A percentile compares a stretch with the other conserved stretches of the same genome.
Evolutionary conservation across 2,888 invertebrate genomes (phyloP).

Genomic region (Chrysodeixis includens): DNA sequence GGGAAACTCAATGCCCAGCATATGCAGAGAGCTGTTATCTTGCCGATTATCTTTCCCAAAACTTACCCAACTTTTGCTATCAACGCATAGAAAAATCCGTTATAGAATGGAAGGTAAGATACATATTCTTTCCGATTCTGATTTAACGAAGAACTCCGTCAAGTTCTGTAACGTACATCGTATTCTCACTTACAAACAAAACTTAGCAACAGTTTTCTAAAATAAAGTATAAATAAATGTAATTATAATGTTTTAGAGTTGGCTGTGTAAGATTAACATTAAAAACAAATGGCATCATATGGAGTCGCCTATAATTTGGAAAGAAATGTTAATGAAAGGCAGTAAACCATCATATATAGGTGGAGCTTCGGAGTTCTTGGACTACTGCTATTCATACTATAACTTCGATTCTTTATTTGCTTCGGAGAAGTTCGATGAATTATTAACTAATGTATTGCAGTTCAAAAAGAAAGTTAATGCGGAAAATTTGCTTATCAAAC

Average conservation of each 20-base stretch:
- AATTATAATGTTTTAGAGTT: slow-evolving; percentile 71
- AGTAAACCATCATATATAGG: slow-evolving; percentile 90
- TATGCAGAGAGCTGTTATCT: slow-evolving; percentile 88
- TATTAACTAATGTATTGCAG: slow-evolving; percentile 71
- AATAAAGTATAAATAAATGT: no score
- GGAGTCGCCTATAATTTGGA: slow-evolving; percentile 90
- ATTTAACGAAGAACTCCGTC: no score
- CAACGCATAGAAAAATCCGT: slow-evolving; percentile 82
- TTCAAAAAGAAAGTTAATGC: slow-evolving; percentile 66
- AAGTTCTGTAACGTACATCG: background rate
- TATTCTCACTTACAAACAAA: background rate
- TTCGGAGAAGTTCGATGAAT: slow-evolving; percentile 69
- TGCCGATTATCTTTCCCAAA: slow-evolving; percentile 86
- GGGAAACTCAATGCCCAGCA: slow-evolving; percentile 84
- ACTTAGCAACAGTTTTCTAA: background rate
- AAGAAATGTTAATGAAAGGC: slow-evolving; percentile 88
- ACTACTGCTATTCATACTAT: slow-evolving; percentile 90
- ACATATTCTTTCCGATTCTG: background rate
- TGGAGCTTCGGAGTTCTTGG: slow-evolving; percentile 89
- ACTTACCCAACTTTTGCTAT: slow-evolving; percentile 88
- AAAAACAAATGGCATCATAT: slow-evolving; percentile 88
- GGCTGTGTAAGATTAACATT: slow-evolving; percentile 85
- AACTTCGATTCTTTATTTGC: slow-evolving; percentile 76
- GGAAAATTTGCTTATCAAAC: slow-evolving; percentile 39
- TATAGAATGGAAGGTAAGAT: slow-evolving; percentile 86